Base-by-base conservation (phyloP, 2,113 vertebrate genomes). In the Vulpes lagopus region DNA sequence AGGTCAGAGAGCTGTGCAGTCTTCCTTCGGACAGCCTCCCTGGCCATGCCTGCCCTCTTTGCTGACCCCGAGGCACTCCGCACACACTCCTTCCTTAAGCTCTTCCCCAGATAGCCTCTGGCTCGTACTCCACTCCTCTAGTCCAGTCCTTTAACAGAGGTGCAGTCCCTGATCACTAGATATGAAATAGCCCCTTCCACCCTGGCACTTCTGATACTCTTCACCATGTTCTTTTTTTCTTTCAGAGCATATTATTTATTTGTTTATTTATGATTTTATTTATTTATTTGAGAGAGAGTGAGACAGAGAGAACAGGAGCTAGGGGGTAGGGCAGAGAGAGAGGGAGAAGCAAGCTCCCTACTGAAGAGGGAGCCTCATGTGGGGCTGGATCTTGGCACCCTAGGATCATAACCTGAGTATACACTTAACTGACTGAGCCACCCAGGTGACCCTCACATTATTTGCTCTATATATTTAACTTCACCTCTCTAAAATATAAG, bases 391-490 rank as follows among this genome's bases (percentile, higher is more conserved):
- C 6, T 4, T 19, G 11, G 64, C 5, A 32, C 64, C 15, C 64
- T 14, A 15, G 27, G 64, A 30, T 65, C 64, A 32, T 15, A 14
- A 65, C 64, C 67, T 69, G 67, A 69, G 32, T 17, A 35, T 32
- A n/a, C 32, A 2, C 17, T 69, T n/a, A 19, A 69, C 17, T 2
- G 32, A 20, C 67, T 69, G 67, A 69, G 67, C 67, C 67, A 69
- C 32, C 67, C 32, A 69, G 67, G 32, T 9, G 8, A 8, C 32
- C 32, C 67, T 69, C 15, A 65, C 7, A n/a, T 49, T 83, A 55
- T 79, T 95, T 94, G 12, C 85, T 95, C 91, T 94, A 67, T 84
- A 32, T 76, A 65, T 84, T 87, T 64, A 60, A 71, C 22, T 80
- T 92, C 60, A 60, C 81, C 19, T 19, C 53, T 57, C 79, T 95